Conservation (phyloP, 2,113 vertebrate genomes). For the Saccopteryx leptura region DNA sequence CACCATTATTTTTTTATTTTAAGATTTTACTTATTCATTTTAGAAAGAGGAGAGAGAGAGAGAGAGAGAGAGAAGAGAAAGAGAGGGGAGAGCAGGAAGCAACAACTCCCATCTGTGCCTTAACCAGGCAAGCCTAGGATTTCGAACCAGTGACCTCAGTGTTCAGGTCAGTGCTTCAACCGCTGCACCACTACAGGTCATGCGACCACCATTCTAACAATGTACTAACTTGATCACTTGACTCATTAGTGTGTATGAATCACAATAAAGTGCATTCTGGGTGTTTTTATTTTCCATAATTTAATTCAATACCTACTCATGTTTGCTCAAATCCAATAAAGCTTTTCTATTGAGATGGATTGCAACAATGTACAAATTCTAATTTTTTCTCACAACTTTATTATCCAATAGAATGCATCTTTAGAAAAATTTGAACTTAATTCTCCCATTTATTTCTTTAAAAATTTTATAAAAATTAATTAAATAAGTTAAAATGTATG, state of each 20-base stretch:
- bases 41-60: too few relatives aligned
- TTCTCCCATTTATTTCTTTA: background rate
- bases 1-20: too few relatives aligned
- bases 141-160: too few relatives aligned
- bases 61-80: too few relatives aligned
- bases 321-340: constrained; percentile 53
- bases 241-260: constrained; percentile 30
- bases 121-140: too few relatives aligned
- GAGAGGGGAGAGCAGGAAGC: too few relatives aligned
- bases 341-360: constrained; percentile 39
- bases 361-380: background rate
- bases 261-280: background rate
- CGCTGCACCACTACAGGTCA: too few relatives aligned
- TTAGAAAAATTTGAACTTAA: constrained; percentile 28
- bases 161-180: too few relatives aligned
- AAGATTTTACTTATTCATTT: too few relatives aligned
- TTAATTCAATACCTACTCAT: constrained; percentile 36
- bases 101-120: too few relatives aligned
- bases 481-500: constrained; percentile 10
- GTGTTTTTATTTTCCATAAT: constrained; percentile 23
- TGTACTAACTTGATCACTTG: background rate
- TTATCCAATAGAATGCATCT: background rate
- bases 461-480: background rate
- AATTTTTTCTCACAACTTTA: constrained; percentile 1
- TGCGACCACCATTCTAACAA: background rate